Evolutionary conservation across 2,888 invertebrate genomes (phyloP), one percentile per base, ranked within the genome.

Genomic region (Micoletzkya japonica): DNA sequence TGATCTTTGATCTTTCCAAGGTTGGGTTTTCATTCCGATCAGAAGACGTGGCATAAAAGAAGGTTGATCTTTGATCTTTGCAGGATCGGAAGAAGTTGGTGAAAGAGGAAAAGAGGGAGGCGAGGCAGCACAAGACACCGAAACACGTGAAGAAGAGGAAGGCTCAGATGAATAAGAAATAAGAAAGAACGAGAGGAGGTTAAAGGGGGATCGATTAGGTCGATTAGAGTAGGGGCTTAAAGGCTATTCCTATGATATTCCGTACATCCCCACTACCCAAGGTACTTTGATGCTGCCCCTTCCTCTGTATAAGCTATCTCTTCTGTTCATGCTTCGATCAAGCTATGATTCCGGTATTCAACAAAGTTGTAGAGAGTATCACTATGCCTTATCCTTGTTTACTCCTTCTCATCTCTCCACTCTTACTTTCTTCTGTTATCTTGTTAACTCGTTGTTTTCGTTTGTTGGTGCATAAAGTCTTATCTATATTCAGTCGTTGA

Each of bases 91-190:
- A 97, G 84, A 92, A 93, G 82, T 91, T 91, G 0, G 89, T 95
- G 0, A 95, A 94, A 87, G 92, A 93, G 66, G 91, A 91, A 66
- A 90, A 93, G 84, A 92, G 94, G 0, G 94, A 95, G 78, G 93
- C 91, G 83, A 89, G 95, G 61, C 92, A 93, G 52, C 89, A 88
- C 0, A 97, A 97, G 89, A 89, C 92, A 0, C 94, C 94, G 81
- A 97, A 97, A 86, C 93, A 95, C 86, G 87, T 95, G 0, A 97
- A 97, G 85, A 96, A 95, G 84, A 89, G 92, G 76, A 91, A 92
- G 84, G 93, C 93, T 58, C 77, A 81, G 57, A 66, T 76, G 63
- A 81, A 81, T 63, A 81, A 78, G 77, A 78, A 76, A 68, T 75
- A 70, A 68, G 32, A 34, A 20, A 73, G n/a, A n/a, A n/a, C n/a